Percentiles rank a stretch among this genome's conserved stretches.
Conservation (phyloP, 2,888 invertebrate species). For the Didymodactylos carnosus region DNA sequence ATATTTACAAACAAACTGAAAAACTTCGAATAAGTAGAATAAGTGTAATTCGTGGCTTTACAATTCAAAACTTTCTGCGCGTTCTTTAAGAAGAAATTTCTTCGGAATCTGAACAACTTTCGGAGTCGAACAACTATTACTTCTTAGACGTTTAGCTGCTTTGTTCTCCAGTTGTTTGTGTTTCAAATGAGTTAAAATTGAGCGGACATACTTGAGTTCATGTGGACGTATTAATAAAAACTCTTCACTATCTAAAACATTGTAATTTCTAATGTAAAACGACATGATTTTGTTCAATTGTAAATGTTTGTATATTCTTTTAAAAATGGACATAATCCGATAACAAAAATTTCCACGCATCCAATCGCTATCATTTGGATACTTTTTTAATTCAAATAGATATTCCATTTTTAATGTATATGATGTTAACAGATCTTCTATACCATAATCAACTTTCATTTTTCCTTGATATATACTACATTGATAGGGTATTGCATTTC, state of each 20-base stretch:
- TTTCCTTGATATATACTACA: background rate
- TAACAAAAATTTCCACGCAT: background rate
- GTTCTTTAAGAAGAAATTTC: too few species aligned
- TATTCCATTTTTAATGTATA: background rate
- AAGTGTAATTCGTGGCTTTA: too few species aligned
- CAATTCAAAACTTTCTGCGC: too few species aligned
- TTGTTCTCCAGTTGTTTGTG: too few species aligned
- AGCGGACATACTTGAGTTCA: background rate
- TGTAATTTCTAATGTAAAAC: background rate
- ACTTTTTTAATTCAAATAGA: background rate
- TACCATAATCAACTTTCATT: background rate
- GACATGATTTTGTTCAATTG: background rate
- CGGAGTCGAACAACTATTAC: too few species aligned
- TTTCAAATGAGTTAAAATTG: background rate
- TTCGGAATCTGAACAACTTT: too few species aligned
- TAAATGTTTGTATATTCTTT: background rate
- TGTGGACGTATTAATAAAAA: background rate
- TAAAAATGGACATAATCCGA: background rate
- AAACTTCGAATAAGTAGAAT: too few species aligned
- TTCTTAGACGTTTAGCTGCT: too few species aligned
- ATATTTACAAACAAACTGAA: too few species aligned
- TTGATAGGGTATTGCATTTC: background rate
- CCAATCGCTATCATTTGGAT: background rate
- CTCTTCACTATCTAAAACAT: background rate
- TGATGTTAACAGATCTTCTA: background rate